Conservation (phyloP, 2,797 vertebrate species). For the Synanceia verrucosa region DNA sequence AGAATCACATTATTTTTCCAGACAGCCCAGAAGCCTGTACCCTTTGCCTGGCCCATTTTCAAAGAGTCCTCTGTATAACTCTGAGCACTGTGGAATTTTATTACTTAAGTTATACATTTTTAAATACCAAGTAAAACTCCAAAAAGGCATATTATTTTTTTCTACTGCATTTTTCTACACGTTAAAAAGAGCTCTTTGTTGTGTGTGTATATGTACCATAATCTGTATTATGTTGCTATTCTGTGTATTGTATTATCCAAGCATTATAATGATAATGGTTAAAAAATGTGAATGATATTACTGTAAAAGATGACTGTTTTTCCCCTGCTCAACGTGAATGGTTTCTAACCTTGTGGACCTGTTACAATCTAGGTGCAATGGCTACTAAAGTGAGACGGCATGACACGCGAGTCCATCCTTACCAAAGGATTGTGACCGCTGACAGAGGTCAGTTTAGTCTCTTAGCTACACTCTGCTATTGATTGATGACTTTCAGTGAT, state of each 20-base stretch:
- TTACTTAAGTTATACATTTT: constrained; percentile 79
- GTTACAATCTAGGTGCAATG: constrained; percentile 99
- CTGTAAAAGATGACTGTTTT: constrained; percentile 85
- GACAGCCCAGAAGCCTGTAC: constrained; percentile 64
- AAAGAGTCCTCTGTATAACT: constrained; percentile 62
- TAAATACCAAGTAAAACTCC: constrained; percentile 64
- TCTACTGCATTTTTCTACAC: constrained; percentile 70
- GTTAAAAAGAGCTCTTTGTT: constrained; percentile 42
- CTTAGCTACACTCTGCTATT: constrained; percentile 78
- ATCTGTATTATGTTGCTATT: constrained; percentile 71
- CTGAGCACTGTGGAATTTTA: constrained; percentile 79
- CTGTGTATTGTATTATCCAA: constrained; percentile 74
- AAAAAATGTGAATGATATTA: constrained; percentile 78
- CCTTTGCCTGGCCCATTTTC: constrained; percentile 58
- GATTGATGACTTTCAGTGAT: constrained; percentile 76
- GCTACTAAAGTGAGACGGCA: constrained; percentile 99
- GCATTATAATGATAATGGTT: constrained; percentile 67
- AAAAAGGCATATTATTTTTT: constrained; percentile 69
- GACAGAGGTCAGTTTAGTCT: constrained; percentile 99
- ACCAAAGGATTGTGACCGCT: constrained; percentile 99
- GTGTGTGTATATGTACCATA: constrained; percentile 69
- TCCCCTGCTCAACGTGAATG: constrained; percentile 81
- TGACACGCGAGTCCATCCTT: constrained; percentile 99
- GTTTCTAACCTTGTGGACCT: constrained; percentile 97
- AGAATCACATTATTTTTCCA: constrained; percentile 63